These are phyloP conservation scores for Agonopterix subpropinquella DNA, from an alignment of 2,888 invertebrate species.

Conservation along the genomic window DNA sequence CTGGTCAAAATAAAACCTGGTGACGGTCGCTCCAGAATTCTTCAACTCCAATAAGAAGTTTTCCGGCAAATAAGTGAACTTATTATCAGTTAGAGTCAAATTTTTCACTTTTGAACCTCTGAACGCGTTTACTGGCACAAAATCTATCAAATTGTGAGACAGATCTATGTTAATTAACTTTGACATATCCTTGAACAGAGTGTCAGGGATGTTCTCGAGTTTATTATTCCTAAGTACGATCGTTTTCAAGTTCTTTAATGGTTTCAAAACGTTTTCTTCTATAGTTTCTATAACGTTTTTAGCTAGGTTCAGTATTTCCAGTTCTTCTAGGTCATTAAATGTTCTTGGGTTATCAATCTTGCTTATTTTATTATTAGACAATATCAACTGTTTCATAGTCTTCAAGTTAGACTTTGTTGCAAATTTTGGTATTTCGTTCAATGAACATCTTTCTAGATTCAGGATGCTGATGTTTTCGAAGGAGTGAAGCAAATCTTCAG, in stretches of 20 bases:
- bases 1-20: conserved; percentile 49
- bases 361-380: conserved; percentile 45
- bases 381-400: conserved; percentile 38
- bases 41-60: conserved; percentile 53
- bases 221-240: conserved; percentile 43
- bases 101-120: conserved; percentile 41
- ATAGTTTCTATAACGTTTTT: conserved; percentile 41
- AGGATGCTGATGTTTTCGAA: conserved; percentile 20
- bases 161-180: conserved; percentile 41
- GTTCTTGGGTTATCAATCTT: conserved; percentile 22
- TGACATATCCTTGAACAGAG: conserved; percentile 37
- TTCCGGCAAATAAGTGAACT: conserved; percentile 45
- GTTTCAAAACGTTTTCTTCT: conserved; percentile 34
- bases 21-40: conserved; percentile 42
- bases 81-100: conserved; percentile 49
- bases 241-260: conserved; percentile 38
- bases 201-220: conserved; percentile 37
- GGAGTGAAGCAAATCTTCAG: conserved; percentile 29
- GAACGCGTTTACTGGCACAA: conserved; percentile 44
- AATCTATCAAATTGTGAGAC: conserved; percentile 42
- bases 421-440: conserved; percentile 43
- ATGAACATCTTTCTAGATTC: conserved; percentile 35
- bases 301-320: conserved; percentile 43
- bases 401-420: conserved; percentile 34
- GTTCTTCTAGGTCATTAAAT: conserved; percentile 34